Evolutionary conservation across 2,888 invertebrate genomes (phyloP).

Genomic region (Phlogophora meticulosa): DNA sequence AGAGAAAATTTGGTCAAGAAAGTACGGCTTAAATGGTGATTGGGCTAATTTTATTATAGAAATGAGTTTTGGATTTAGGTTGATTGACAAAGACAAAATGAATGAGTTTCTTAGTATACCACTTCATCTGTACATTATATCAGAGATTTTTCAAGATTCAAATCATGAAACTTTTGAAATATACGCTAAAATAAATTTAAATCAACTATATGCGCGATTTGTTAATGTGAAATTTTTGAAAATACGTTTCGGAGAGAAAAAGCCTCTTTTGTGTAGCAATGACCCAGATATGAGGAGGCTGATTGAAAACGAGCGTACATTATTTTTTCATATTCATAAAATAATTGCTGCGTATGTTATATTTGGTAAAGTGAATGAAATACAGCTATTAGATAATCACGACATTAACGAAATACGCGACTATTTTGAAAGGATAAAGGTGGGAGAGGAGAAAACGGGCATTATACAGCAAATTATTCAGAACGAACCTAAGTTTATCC

Average conservation of each 20-base stretch:
- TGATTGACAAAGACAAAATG: slow-evolving; percentile 23
- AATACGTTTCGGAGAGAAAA: slow-evolving; percentile 62
- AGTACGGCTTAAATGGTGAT: slow-evolving; percentile 5
- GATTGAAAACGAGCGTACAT: slow-evolving; percentile 44
- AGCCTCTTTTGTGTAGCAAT: slow-evolving; percentile 43
- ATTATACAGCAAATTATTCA: slow-evolving; percentile 49
- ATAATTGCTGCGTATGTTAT: slow-evolving; percentile 41
- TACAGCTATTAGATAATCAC: slow-evolving; percentile 22
- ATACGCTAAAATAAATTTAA: slow-evolving; percentile 41
- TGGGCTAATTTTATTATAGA: too few species aligned
- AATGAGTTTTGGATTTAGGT: too few species aligned
- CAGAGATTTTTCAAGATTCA: slow-evolving; percentile 51
- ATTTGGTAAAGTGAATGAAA: slow-evolving; percentile 27
- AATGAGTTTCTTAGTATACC: slow-evolving; percentile 54
- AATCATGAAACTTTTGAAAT: too few species aligned
- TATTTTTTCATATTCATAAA: slow-evolving; percentile 49
- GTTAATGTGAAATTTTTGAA: slow-evolving; percentile 55
- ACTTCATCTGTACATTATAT: slow-evolving; percentile 58
- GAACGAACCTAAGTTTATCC: slow-evolving; percentile 58
- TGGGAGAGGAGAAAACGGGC: slow-evolving; percentile 59
- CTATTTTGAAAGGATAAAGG: slow-evolving; percentile 39
- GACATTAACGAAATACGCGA: slow-evolving; percentile 31
- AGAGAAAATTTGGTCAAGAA: slow-evolving; percentile 45
- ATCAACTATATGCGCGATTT: slow-evolving; percentile 51
- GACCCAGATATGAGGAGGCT: slow-evolving; percentile 55